These are phyloP conservation scores for Spondyliosoma cantharus DNA, from an alignment of 2,797 vertebrate species.

Conservation along the genomic window DNA sequence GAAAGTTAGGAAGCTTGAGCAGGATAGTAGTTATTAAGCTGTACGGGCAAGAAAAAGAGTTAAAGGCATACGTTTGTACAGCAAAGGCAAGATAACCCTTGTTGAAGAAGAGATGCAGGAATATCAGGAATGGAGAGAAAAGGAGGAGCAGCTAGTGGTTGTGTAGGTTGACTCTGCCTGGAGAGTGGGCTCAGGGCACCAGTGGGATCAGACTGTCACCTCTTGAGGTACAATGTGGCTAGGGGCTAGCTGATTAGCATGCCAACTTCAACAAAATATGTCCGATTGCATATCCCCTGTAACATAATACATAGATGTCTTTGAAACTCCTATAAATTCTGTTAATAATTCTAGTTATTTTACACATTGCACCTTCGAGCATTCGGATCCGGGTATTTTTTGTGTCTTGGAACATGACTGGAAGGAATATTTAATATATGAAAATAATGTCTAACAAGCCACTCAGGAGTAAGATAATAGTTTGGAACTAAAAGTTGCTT, in stretches of 20 bases:
- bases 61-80: background rate
- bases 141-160: background rate
- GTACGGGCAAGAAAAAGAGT: slow-evolving; percentile 63
- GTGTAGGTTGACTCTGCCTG: too few relatives aligned
- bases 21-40: slow-evolving; percentile 52
- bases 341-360: too few relatives aligned
- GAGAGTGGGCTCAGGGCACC: too few relatives aligned
- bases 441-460: too few relatives aligned
- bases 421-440: background rate
- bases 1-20: slow-evolving; percentile 59
- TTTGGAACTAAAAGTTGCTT: background rate
- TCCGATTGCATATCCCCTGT: too few relatives aligned
- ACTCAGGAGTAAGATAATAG: background rate
- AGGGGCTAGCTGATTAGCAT: too few relatives aligned
- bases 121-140: slow-evolving; percentile 7
- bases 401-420: background rate
- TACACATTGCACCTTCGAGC: too few relatives aligned
- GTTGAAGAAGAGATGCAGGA: background rate
- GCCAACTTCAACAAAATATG: too few relatives aligned
- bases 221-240: too few relatives aligned
- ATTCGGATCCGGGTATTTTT: background rate
- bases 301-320: too few relatives aligned
- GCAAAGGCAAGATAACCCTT: background rate
- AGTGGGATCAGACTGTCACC: too few relatives aligned
- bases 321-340: too few relatives aligned